Conservation (phyloP, 1,140 invertebrate species). For the Brachionus asplanchnoidis region DNA sequence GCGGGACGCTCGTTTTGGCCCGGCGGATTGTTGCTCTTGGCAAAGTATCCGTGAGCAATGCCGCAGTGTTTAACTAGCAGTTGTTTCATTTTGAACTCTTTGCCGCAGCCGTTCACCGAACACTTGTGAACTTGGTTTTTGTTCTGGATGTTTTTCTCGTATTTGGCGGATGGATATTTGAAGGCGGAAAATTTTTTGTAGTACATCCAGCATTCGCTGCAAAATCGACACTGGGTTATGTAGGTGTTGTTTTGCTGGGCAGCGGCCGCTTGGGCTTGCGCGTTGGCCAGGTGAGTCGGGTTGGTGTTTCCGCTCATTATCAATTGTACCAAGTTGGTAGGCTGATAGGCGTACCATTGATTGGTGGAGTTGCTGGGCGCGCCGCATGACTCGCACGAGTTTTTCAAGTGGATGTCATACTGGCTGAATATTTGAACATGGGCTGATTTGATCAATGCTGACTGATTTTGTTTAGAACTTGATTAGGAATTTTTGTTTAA, state of each 20-base stretch:
- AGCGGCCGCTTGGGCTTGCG: background rate
- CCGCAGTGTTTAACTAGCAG: constrained; percentile 10
- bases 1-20: background rate
- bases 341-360: constrained; percentile 95
- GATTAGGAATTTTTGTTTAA: background rate
- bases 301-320: constrained; percentile 37
- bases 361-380: constrained; percentile 59
- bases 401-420: constrained; percentile 32
- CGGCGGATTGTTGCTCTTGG: constrained; percentile 2
- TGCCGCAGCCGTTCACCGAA: constrained; percentile 7
- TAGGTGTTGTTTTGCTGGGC: constrained; percentile 60
- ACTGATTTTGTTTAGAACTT: constrained; percentile 32
- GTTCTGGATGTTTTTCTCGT: background rate
- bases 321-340: constrained; percentile 59
- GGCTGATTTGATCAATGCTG: constrained; percentile 46
- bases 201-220: constrained; percentile 87
- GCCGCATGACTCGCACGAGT: constrained; percentile 37
- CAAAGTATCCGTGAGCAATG: constrained; percentile 29
- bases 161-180: constrained; percentile 61
- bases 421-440: constrained; percentile 14
- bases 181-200: constrained; percentile 98
- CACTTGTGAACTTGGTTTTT: constrained; percentile 38
- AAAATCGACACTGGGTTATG: constrained; percentile 72
- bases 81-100: constrained; percentile 37
- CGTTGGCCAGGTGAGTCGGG: constrained; percentile 2